Percentiles rank a stretch among this genome's conserved stretches.
These are phyloP conservation scores for Dendrolimus kikuchii DNA, from an alignment of 1,140 invertebrate species.

Conservation along the genomic window DNA sequence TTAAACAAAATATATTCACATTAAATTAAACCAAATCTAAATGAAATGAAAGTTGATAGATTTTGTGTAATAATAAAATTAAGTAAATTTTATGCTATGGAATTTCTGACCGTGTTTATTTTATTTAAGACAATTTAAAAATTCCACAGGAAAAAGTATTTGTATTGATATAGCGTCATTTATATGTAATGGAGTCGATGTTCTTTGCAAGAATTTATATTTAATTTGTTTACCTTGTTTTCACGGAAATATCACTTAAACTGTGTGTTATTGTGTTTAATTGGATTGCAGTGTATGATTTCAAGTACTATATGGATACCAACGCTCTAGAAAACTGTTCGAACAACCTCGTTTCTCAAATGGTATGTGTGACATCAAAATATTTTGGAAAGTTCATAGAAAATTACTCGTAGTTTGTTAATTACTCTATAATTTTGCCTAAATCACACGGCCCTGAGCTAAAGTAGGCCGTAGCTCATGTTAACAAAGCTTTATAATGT, in stretches of 20 bases:
- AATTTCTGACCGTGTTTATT: too few species aligned
- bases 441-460: conserved; percentile 7
- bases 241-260: conserved; percentile 43
- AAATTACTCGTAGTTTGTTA: conserved; percentile 22
- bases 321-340: conserved; percentile 26
- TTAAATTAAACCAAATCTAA: too few species aligned
- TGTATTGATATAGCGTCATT: conserved; percentile 67
- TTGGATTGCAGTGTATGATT: conserved; percentile 43
- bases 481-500: neutral
- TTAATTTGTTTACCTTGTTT: conserved; percentile 36
- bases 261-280: conserved; percentile 30
- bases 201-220: conserved; percentile 45
- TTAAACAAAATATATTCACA: too few species aligned
- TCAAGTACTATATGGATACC: conserved; percentile 48
- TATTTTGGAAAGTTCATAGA: conserved; percentile 70
- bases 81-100: too few species aligned
- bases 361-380: conserved; percentile 72
- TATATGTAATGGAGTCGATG: conserved; percentile 71
- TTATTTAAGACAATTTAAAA: conserved; percentile 16
- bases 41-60: too few species aligned
- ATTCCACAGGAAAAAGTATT: conserved; percentile 49
- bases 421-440: conserved; percentile 12
- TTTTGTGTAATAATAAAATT: too few species aligned
- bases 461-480: conserved; percentile 1
- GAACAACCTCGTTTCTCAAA: conserved; percentile 59